Evolutionary conservation across 2,797 vertebrate species (phyloP), one percentile per base, ranked within the genome.

Genomic region (Lithobates pipiens): DNA sequence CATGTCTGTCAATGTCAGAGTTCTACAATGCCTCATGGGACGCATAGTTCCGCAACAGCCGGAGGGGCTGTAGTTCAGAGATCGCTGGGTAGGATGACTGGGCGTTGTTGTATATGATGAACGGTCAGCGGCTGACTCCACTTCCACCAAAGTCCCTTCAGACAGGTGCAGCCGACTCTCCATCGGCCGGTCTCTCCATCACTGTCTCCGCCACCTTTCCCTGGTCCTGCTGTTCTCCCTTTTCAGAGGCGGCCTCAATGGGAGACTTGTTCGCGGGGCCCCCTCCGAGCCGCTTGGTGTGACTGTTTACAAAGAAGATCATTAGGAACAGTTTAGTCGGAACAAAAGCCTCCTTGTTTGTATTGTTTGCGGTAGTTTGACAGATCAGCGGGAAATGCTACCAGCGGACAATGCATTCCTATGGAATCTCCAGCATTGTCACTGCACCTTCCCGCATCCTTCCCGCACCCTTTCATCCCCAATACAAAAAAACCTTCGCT

Each of bases 301-400:
- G 94, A 91, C 92, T 94, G 96, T 96, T 97, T 96, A 95, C 94
- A 93, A 93, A 93, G 95, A 92, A 93, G 94, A 95, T 97, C 96
- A 97, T 96, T 96, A 94, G 95, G 95, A 95, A 96, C 94, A 95
- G 95, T 95, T 94, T 95, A 95, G 94, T 89, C 91, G 86, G 96
- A 98, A 99, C 97, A 98, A 98, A 98, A 96, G 95, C 89, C 91
- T 93, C 88, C 96, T 96, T 98, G 98, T 99, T 97, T 94, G 94
- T 90, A 96, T 96, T 98, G 96, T 98, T 93, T 92, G 36, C 92
- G 86, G 90, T 91, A 91, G 94, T 95, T 93, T 93, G 93, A 95
- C 91, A 94, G 92, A 90, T 94, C 93, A 86, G 89, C 91, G 93
- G 93, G 91, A 94, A 93, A 93, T 29, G 90, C 67, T 92, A 92